Evolutionary conservation across 2,797 vertebrate species (phyloP).

Genomic region (Macropus fuliginosus): DNA sequence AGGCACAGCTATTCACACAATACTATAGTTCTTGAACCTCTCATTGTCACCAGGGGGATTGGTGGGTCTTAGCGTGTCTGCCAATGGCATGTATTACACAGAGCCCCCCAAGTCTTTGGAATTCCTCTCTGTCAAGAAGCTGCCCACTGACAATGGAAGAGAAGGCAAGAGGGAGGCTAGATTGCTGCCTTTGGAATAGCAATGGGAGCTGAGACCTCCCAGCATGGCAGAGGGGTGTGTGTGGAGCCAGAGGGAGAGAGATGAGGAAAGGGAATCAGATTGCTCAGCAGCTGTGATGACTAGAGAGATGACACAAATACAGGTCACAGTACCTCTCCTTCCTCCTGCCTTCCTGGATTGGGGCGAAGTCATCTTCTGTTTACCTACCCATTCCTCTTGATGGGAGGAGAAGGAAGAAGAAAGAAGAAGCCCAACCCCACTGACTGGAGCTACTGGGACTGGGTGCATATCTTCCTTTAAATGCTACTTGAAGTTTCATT

Average conservation of each 20-base stretch:
- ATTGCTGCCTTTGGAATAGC: neutral
- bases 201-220: neutral
- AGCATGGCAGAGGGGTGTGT: neutral
- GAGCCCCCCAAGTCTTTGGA: neutral
- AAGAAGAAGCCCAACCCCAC: neutral
- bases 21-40: neutral
- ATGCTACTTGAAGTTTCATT: neutral
- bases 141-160: neutral
- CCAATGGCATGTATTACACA: neutral
- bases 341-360: neutral
- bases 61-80: neutral
- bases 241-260: neutral
- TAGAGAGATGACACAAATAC: neutral
- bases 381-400: neutral
- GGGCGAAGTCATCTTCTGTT: neutral
- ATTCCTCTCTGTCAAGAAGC: neutral
- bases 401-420: neutral
- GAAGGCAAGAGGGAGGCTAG: neutral
- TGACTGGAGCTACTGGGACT: neutral
- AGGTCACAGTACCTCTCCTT: neutral
- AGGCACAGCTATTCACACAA: neutral
- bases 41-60: neutral
- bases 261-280: neutral
- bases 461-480: neutral
- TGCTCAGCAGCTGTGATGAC: neutral